Percentiles rank a stretch among this genome's conserved stretches.
Conservation (phyloP, 92 coral and sea anemone genomes). For the Zoanthus sociatus region DNA sequence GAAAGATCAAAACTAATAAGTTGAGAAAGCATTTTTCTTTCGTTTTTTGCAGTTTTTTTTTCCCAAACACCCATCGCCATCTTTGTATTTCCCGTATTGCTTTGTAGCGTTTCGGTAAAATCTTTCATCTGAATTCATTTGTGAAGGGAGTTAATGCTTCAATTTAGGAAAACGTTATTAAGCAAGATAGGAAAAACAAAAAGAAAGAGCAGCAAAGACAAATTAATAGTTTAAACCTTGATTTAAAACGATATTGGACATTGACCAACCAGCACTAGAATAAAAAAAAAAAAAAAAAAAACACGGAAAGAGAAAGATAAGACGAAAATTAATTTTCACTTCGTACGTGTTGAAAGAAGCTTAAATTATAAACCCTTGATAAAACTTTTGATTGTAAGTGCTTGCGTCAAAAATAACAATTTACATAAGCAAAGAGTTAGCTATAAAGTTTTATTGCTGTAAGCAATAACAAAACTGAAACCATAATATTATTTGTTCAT, state of each 20-base stretch:
- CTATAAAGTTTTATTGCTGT: conserved; percentile 58
- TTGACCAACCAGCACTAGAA: too few species aligned
- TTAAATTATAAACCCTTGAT: background rate
- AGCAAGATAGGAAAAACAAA: background rate
- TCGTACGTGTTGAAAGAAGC: background rate
- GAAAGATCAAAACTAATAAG: conserved; percentile 24
- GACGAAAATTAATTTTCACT: background rate
- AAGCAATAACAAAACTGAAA: conserved; percentile 54
- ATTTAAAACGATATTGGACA: background rate
- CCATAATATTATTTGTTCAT: conserved; percentile 77
- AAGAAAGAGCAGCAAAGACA: background rate
- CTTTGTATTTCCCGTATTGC: background rate
- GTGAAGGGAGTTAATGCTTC: background rate
- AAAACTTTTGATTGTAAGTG: conserved; percentile 25
- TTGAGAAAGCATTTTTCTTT: conserved; percentile 27
- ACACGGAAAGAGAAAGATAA: background rate
- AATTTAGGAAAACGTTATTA: background rate
- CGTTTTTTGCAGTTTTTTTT: background rate
- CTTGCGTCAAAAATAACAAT: conserved; percentile 43
- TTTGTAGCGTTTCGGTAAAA: background rate
- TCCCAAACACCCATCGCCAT: background rate
- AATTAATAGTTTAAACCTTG: too few species aligned
- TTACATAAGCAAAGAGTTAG: conserved; percentile 56
- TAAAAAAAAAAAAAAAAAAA: background rate
- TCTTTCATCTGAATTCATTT: background rate